Evolutionary conservation across 2,888 invertebrate species (phyloP).

Genomic region (Caradrina kadenii): DNA sequence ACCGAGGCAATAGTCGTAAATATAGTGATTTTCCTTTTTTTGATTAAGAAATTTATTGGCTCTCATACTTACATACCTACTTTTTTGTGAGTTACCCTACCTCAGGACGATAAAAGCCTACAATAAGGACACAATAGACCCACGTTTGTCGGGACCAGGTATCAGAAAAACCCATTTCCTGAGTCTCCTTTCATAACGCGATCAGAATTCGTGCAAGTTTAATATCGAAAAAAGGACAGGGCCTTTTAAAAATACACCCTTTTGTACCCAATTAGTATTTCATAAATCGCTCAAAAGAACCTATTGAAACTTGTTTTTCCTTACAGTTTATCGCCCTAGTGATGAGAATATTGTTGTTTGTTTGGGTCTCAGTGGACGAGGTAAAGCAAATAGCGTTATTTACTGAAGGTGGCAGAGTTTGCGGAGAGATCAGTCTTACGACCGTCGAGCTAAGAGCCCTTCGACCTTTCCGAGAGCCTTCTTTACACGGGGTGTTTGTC

Average conservation of each 20-base stretch:
- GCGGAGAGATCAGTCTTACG: constrained; percentile 72
- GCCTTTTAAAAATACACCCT: constrained; percentile 42
- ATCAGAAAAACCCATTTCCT: constrained; percentile 50
- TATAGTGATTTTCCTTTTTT: constrained; percentile 25
- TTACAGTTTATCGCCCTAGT: constrained; percentile 68
- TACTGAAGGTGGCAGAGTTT: constrained; percentile 76
- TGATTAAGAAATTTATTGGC: constrained; percentile 18
- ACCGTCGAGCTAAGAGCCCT: constrained; percentile 46
- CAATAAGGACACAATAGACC: constrained; percentile 45
- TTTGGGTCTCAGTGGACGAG: constrained; percentile 74
- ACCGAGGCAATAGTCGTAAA: constrained; percentile 33
- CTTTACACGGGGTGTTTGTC: constrained; percentile 52
- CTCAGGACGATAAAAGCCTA: constrained; percentile 26
- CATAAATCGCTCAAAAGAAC: constrained; percentile 41
- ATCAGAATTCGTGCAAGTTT: constrained; percentile 47
- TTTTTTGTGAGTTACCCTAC: constrained; percentile 26
- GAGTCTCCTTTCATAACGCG: constrained; percentile 50
- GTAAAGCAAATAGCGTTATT: constrained; percentile 78
- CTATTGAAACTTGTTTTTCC: constrained; percentile 44
- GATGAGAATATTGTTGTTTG: constrained; percentile 81
- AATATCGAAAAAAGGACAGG: constrained; percentile 41
- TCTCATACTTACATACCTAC: too few relatives aligned
- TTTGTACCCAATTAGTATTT: constrained; percentile 59
- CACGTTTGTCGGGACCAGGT: constrained; percentile 41
- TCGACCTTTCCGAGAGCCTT: constrained; percentile 50